phyloP scores from a whole-genome alignment of 1,140 invertebrate species.

The Caenorhabditis inopinata region DNA sequence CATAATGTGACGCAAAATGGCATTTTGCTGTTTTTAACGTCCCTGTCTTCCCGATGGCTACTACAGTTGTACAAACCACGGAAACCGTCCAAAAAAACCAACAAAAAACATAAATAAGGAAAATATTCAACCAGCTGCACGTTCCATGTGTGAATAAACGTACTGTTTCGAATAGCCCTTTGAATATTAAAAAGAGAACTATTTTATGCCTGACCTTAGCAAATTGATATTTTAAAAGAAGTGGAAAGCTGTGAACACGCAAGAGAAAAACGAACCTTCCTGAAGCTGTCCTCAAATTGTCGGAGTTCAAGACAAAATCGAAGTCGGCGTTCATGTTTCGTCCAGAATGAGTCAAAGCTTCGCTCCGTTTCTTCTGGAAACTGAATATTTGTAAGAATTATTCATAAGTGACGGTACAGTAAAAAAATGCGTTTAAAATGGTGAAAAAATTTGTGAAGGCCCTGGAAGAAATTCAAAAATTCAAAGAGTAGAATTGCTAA shows the following conservation, averaged over 20 bases:
- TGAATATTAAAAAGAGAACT: background rate
- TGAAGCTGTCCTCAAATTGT: conserved; percentile 84
- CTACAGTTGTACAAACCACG: conserved; percentile 2
- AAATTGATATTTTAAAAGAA: background rate
- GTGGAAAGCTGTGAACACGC: background rate
- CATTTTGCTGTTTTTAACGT: conserved; percentile 24
- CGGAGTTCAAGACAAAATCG: conserved; percentile 83
- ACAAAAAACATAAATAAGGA: background rate
- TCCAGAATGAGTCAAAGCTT: conserved; percentile 90
- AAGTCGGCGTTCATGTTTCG: conserved; percentile 81
- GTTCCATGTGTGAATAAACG: background rate
- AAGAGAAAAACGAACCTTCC: conserved; percentile 71
- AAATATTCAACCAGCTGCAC: background rate
- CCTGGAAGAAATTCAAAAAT: no score
- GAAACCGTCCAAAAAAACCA: background rate
- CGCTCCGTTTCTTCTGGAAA: conserved; percentile 81
- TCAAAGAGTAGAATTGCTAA: no score
- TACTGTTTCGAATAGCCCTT: background rate
- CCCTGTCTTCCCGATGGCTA: background rate
- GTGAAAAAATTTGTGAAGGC: no score
- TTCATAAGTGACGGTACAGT: background rate
- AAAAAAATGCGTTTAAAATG: no score
- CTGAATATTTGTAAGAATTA: no score
- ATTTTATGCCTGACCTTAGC: background rate
- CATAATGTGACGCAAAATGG: conserved; percentile 6